Conservation (phyloP, 53 echinoderm and acorn worm genomes). For the Stichopus horrens region DNA sequence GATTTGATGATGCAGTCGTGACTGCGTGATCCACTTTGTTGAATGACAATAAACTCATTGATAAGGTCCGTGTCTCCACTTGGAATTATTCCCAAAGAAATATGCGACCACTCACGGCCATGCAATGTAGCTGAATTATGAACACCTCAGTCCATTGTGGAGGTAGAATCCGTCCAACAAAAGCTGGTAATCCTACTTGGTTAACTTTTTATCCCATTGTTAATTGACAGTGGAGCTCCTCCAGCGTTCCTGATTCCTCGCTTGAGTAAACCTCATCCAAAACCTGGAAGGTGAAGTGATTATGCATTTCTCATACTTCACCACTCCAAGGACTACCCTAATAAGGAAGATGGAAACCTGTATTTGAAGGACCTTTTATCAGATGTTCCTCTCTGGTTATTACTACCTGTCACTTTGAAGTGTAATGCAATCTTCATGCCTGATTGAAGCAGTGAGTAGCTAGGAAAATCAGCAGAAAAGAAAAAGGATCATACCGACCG, state of each 20-base stretch:
- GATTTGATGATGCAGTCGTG: background rate
- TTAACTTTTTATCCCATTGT: conserved; percentile 22
- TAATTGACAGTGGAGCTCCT: background rate
- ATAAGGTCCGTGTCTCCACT: background rate
- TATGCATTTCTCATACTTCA: background rate
- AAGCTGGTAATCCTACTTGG: conserved; percentile 1
- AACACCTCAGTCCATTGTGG: background rate
- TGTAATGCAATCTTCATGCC: too few relatives aligned
- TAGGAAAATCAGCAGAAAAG: too few relatives aligned
- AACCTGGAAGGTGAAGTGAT: background rate
- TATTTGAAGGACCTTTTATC: too few relatives aligned
- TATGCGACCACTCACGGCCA: background rate
- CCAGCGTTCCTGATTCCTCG: background rate
- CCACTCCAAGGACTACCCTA: too few relatives aligned
- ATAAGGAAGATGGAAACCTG: too few relatives aligned
- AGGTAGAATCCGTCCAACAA: background rate
- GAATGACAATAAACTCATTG: background rate
- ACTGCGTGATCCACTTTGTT: background rate
- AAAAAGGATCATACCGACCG: too few relatives aligned
- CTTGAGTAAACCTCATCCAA: conserved; percentile 17
- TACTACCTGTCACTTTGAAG: too few relatives aligned
- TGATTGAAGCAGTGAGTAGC: too few relatives aligned
- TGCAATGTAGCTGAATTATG: conserved; percentile 9
- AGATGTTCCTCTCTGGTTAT: too few relatives aligned
- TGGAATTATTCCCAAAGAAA: background rate